A percentile compares a stretch with the other conserved stretches of the same genome.
Conservation (phyloP, 2,797 vertebrate genomes). For the Myotis findleyi region DNA sequence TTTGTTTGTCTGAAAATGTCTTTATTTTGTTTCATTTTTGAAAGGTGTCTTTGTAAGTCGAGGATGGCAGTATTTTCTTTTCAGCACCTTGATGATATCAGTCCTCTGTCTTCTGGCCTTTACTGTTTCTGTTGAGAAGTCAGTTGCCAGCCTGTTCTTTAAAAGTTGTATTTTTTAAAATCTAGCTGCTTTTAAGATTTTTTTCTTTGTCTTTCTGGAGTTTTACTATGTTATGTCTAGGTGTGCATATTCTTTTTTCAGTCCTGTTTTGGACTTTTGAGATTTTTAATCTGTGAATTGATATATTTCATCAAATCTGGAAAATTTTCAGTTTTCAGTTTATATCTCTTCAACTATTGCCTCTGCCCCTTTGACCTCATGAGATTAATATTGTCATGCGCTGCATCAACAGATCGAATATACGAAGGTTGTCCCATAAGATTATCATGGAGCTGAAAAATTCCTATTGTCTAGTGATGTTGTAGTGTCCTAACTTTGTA, state of each 20-base stretch:
- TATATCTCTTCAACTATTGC: neutral
- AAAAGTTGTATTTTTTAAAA: conserved; percentile 12
- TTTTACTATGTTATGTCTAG: neutral
- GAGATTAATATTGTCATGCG: neutral
- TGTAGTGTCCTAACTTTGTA: neutral
- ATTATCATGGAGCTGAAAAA: neutral
- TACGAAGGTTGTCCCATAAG: neutral
- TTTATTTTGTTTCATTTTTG: conserved; percentile 18
- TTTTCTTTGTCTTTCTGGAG: neutral
- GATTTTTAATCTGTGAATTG: conserved; percentile 26
- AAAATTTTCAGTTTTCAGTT: neutral
- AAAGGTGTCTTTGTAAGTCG: neutral
- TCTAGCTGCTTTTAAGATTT: neutral
- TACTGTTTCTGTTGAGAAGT: neutral
- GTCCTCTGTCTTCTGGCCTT: neutral
- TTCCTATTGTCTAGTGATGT: neutral
- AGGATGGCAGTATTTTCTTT: neutral
- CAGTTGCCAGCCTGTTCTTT: neutral
- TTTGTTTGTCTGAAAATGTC: neutral
- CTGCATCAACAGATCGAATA: neutral
- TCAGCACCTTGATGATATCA: neutral
- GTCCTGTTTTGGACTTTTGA: neutral
- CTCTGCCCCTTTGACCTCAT: neutral
- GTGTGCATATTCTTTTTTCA: neutral
- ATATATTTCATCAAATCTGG: neutral